These are phyloP conservation scores for Progne subis DNA, from an alignment of 2,113 vertebrate genomes.

Conservation along the genomic window DNA sequence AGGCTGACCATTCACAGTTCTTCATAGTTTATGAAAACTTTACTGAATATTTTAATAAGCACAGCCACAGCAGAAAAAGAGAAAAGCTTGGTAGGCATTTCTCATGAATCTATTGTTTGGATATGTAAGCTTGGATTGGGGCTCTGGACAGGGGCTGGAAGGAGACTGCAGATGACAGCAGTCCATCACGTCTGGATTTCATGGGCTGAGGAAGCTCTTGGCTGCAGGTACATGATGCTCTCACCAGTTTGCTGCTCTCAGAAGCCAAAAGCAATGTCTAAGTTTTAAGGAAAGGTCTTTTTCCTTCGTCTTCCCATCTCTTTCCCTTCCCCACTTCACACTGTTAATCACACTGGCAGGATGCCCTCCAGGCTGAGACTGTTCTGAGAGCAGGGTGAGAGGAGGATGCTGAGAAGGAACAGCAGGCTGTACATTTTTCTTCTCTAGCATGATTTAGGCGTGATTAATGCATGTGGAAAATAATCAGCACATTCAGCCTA, in stretches of 20 bases:
- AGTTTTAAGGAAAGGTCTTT: neutral
- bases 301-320: neutral
- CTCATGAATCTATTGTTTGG: neutral
- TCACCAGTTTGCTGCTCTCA: neutral
- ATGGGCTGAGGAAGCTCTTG: neutral
- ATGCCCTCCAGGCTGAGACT: conserved; percentile 42
- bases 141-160: neutral
- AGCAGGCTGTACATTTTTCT: conserved; percentile 35
- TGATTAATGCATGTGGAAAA: conserved; percentile 39
- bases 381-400: conserved; percentile 30
- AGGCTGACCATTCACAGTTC: neutral
- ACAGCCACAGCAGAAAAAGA: neutral
- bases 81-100: neutral
- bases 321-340: neutral
- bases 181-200: neutral
- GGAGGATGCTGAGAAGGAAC: conserved; percentile 36
- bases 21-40: conserved; percentile 2
- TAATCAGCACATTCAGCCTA: conserved; percentile 1
- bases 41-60: neutral
- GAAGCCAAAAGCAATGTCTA: neutral
- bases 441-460: neutral
- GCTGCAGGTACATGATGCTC: neutral
- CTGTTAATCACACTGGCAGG: conserved; percentile 37
- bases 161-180: neutral
- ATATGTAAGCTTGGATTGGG: neutral